phyloP scores from a whole-genome alignment of 2,797 vertebrate species.

The Syndactyla subalaris region DNA sequence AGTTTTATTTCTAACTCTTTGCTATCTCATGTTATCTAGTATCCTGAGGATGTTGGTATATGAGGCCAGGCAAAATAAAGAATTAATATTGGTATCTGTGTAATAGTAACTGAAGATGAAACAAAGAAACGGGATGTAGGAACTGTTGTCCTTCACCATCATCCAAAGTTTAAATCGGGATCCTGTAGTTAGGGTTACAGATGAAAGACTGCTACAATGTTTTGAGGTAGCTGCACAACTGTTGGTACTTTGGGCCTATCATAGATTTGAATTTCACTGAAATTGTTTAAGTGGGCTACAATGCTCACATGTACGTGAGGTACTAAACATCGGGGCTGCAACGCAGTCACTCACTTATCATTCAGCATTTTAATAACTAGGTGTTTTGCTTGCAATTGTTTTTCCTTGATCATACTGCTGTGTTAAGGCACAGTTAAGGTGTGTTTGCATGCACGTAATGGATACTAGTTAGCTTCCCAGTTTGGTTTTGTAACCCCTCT shows the following conservation, averaged over 20 bases:
- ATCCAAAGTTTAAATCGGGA: neutral
- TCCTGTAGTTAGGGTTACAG: neutral
- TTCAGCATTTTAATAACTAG: neutral
- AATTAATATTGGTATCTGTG: neutral
- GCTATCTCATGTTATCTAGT: neutral
- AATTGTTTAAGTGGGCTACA: neutral
- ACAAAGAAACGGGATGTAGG: neutral
- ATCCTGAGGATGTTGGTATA: neutral
- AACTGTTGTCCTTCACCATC: neutral
- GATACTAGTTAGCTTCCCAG: neutral
- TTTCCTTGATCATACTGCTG: neutral
- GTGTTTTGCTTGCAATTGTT: neutral
- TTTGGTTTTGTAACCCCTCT: neutral
- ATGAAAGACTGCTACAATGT: neutral
- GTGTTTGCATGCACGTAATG: neutral
- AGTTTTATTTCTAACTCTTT: neutral
- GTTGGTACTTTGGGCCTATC: neutral
- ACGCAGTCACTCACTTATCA: neutral
- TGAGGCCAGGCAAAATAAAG: neutral
- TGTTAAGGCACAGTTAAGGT: neutral
- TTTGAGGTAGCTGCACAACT: neutral
- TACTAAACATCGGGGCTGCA: neutral
- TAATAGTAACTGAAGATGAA: neutral
- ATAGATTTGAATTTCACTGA: neutral
- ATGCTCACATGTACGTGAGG: neutral